Percentiles rank a stretch among this genome's conserved stretches.
Conservation (phyloP, 92 coral and sea anemone genomes). For the Zoanthus solanderi region DNA sequence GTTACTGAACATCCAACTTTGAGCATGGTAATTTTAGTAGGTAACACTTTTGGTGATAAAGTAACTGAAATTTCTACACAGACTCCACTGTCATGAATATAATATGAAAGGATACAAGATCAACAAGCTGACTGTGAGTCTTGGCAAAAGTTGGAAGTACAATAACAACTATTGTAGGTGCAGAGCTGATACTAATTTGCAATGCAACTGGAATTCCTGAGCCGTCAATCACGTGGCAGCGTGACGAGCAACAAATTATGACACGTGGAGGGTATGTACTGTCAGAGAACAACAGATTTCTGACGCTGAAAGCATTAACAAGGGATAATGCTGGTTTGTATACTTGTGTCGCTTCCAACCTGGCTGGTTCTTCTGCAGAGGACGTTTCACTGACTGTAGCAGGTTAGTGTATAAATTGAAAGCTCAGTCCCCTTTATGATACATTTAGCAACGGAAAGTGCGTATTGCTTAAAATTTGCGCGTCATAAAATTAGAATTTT, state of each 20-base stretch:
- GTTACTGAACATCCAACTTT: too few species aligned
- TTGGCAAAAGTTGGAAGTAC: constrained; percentile 71
- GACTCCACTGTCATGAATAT: too few species aligned
- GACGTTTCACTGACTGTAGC: constrained; percentile 65
- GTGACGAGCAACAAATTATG: constrained; percentile 53
- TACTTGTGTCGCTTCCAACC: constrained; percentile 75
- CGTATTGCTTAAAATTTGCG: too few species aligned
- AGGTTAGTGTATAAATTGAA: constrained; percentile 52
- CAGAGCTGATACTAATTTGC: constrained; percentile 71
- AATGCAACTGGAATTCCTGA: constrained; percentile 71
- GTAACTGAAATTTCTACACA: too few species aligned
- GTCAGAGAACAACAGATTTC: constrained; percentile 44
- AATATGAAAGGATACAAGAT: too few species aligned
- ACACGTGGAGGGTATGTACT: constrained; percentile 55
- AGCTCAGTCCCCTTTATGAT: too few species aligned
- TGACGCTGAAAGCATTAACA: constrained; percentile 63
- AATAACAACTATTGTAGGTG: constrained; percentile 65
- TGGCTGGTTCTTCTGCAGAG: constrained; percentile 66
- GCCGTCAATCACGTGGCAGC: constrained; percentile 77
- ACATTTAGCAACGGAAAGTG: too few species aligned
- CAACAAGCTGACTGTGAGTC: too few species aligned
- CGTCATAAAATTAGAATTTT: too few species aligned
- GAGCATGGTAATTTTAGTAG: too few species aligned
- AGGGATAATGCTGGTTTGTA: constrained; percentile 68
- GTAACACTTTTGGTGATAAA: too few species aligned